phyloP scores from a whole-genome alignment of 1,140 invertebrate genomes.

The Drosophila dunni region DNA sequence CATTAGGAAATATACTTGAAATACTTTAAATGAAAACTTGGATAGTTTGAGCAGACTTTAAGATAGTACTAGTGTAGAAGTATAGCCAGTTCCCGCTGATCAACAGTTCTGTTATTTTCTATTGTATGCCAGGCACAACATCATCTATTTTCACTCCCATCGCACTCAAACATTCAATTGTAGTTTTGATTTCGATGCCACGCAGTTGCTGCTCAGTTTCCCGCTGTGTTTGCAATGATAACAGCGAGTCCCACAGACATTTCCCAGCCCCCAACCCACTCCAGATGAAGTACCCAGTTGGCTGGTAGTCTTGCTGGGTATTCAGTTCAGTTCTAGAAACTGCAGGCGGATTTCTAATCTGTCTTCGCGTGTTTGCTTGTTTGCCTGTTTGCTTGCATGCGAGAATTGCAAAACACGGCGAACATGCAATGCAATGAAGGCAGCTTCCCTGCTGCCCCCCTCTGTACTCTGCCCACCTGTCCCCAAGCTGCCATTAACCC shows the following conservation, averaged over 20 bases:
- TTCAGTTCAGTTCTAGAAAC: conserved; percentile 23
- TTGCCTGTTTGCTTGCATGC: conserved; percentile 71
- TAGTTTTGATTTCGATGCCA: conserved; percentile 39
- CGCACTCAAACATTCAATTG: conserved; percentile 54
- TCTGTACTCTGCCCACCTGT: conserved; percentile 5
- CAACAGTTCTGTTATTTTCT: conserved; percentile 5
- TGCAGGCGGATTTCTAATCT: conserved; percentile 72
- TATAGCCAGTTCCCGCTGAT: neutral
- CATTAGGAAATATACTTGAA: conserved; percentile 7
- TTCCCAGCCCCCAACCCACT: conserved; percentile 6
- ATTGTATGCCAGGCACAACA: neutral
- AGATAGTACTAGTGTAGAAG: neutral
- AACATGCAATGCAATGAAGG: conserved; percentile 69
- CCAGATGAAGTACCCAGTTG: conserved; percentile 4
- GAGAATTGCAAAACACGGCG: conserved; percentile 71
- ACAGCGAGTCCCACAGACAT: conserved; percentile 44
- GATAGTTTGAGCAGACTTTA: neutral
- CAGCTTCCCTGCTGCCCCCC: conserved; percentile 13
- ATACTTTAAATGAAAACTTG: conserved; percentile 1
- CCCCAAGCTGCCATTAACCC: conserved; percentile 1
- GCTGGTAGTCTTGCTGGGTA: neutral
- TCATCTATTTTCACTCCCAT: conserved; percentile 6
- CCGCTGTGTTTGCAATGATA: conserved; percentile 73
- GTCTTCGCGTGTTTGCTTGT: conserved; percentile 65
- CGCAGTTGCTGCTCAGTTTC: conserved; percentile 35